phyloP scores from a whole-genome alignment of 1,140 invertebrate species.

The Platyscapa corneri region DNA sequence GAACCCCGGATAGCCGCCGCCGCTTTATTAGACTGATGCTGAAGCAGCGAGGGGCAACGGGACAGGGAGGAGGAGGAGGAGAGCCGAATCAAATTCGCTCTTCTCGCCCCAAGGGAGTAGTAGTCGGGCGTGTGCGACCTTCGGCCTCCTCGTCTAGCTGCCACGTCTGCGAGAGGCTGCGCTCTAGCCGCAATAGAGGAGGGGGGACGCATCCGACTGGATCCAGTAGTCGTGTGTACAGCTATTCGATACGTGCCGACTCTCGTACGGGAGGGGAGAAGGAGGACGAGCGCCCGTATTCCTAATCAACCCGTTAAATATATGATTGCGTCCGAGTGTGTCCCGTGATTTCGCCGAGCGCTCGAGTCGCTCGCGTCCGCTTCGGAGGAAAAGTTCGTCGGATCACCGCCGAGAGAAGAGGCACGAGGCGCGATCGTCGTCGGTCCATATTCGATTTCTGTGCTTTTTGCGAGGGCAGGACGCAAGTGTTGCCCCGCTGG shows the following conservation, averaged over 20 bases:
- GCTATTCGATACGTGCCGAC: conserved; percentile 50
- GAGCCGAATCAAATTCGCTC: no score
- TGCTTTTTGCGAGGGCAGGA: background rate
- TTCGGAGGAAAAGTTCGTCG: background rate
- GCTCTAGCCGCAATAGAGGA: no score
- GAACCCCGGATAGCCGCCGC: background rate
- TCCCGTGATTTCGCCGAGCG: background rate
- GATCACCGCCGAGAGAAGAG: no score
- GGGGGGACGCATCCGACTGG: conserved; percentile 43
- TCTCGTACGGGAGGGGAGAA: background rate
- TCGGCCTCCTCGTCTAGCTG: background rate
- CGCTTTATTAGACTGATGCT: no score
- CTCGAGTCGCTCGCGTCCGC: no score
- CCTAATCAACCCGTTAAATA: background rate
- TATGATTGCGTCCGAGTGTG: background rate
- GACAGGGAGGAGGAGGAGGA: background rate
- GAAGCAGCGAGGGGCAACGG: no score
- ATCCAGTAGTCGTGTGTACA: conserved; percentile 55
- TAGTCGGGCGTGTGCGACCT: background rate
- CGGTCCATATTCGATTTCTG: no score
- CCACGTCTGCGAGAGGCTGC: no score
- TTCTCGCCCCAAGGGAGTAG: no score
- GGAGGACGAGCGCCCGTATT: background rate
- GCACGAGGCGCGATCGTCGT: background rate
- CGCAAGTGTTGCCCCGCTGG: background rate